Evolutionary conservation across 2,113 vertebrate species (phyloP), one percentile per base, ranked within the genome.

Genomic region (Lipophrys pholis): DNA sequence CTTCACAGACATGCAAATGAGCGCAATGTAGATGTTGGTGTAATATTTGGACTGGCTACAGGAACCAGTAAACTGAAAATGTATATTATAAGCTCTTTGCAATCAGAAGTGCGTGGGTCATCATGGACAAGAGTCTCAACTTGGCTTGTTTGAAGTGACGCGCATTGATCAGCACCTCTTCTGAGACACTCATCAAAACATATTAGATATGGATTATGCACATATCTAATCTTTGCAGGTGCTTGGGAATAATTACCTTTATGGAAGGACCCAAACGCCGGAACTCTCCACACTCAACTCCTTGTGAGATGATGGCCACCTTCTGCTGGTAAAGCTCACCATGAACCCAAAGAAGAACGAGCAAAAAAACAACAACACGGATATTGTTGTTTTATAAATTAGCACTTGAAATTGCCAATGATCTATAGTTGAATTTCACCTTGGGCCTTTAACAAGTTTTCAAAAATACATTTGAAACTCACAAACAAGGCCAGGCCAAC

Each of bases 191-290:
- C 49, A 54, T 65, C 56, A 51, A 50, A 72, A 71, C 57, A 40
- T 45, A 17, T 64, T 51, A 64, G 21, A 15, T 14, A 16, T 39
- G 36, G 35, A 64, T 64, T 64, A 64, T 51, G 61, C 38, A 51
- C 1, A 8, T 40, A 64, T 40, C 51, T 40, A 64, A 53, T 60
- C 7, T 30, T 30, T 30, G 21, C 21, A 30, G 21, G 21, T 43
- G 62, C 35, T 49, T 52, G 21, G 46, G 66, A 54, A 35, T 12
- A 66, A 61, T 56, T 59, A 54, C 52, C 67, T 39, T 30, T 55
- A 65, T 3, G 21, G 21, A 30, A 30, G 14, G 60, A 65, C 36
- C 2, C 15, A 58, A 4, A 62, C 48, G 50, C 15, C 36, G 49
- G 48, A 36, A 38, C 50, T 79, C 49, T 39, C 40, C 3, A 6